Evolutionary conservation across 2,888 invertebrate species (phyloP), one percentile per base, ranked within the genome.

Genomic region (Noctua comes): DNA sequence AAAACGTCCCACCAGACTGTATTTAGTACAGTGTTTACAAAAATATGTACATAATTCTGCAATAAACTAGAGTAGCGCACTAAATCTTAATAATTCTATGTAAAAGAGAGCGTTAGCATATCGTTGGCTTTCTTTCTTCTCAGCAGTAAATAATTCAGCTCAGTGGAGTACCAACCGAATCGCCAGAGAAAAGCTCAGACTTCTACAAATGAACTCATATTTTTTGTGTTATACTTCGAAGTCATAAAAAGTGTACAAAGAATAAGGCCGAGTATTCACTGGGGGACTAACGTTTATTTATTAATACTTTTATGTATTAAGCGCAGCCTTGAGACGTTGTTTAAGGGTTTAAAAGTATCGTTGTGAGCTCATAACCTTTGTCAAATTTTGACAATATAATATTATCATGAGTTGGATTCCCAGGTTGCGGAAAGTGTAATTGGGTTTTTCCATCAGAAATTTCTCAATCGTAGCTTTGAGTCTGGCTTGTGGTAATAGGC

Each of bases 251-350:
- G 36, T 64, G 77, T 83, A 80, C 68, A 72, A 81, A 80, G 68
- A 85, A 81, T 85, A 83, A 83, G 54, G 80, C 78, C 21, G 68
- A 40, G 77, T 83, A 68, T 77, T 77, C 80, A 83, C 83, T 64
- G 62, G 59, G 81, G 77, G 62, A 46, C 78, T 83, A 11, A 18
- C 54, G 77, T 18, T 79, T 77, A 80, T 54, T 83, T 80, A 80
- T 80, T 80, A 77, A 83, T 83, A 68, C 68, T 77, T 77, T 83
- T 83, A 83, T 77, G 84, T 84, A 84, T 84, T 84, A 80, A 31
- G 46, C 51, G 46, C 13, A 70, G 51, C 18, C 79, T 71, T 68
- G 68, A 54, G 83, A 77, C 51, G 66, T 76, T 76, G 51, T 59
- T 68, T 83, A 83, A 51, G 57, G 31, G 13, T 59, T 82, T 48